Evolutionary conservation across 2,113 vertebrate species (phyloP), one percentile per base, ranked within the genome.

Genomic region (Glaucomys volans): DNA sequence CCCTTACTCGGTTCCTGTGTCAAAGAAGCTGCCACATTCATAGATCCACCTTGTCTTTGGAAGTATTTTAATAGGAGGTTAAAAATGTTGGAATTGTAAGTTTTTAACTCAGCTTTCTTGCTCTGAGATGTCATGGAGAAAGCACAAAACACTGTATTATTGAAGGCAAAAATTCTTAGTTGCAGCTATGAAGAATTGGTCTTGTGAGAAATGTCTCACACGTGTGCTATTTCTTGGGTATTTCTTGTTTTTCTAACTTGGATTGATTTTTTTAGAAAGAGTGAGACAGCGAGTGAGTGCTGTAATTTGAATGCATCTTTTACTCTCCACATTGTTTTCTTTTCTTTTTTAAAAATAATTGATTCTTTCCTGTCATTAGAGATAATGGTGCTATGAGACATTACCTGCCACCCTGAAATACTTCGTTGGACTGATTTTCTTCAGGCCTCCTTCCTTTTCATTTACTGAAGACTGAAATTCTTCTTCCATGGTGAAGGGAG

Each of bases 201-300:
- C 44, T 47, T 81, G 24, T 40, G 52, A 86, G 77, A 96, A 64
- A 54, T 87, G 90, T 67, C 50, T 86, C 84, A 13, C 13, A 32
- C 14, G 3, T 74, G 37, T 35, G 12, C 26, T 91, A 42, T 88
- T 83, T 57, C 26, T 69, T 62, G 50, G 35, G 8, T 40, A 59
- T 95, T 95, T 77, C 77, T 87, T 71, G 14, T 66, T 75, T 75
- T 90, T 95, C 79, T 72, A 95, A 74, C 28, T 64, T 77, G 35
- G 57, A 87, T 95, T 59, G 87, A 95, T 90, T 91, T 96, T 91
- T 88, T 37, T n/a, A n/a, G n/a, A n/a, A n/a, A n/a, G n/a, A n/a
- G 74, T 32, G 26, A 83, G 30, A 24, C 26, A 64, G 26, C 20
- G 8, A 52, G 64, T 16, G 12, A 24, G 17, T 10, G 28, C 75